A percentile compares a stretch with the other conserved stretches of the same genome.
phyloP scores from a whole-genome alignment of 30 jellyfish, hydroid and myxozoan species.

The Pseudorhiza aurosa region DNA sequence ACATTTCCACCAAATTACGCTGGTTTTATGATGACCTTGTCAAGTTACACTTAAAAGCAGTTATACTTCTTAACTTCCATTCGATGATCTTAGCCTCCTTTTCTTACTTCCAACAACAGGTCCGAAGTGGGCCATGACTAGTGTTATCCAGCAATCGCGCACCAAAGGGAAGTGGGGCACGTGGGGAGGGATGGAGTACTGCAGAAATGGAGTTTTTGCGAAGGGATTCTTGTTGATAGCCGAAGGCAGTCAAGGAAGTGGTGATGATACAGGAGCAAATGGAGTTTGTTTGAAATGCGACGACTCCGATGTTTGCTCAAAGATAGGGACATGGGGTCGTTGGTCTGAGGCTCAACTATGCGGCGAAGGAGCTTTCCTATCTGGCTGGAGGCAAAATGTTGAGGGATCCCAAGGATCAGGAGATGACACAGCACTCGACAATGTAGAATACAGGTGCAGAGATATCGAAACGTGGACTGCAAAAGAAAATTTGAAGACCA shows the following conservation, averaged over 20 bases:
- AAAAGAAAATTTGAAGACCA: conserved; percentile 1
- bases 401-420: neutral
- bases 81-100: no score
- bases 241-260: neutral
- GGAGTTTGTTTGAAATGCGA: conserved; percentile 43
- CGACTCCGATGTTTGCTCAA: conserved; percentile 30
- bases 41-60: no score
- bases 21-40: no score
- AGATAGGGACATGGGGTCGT: conserved; percentile 54
- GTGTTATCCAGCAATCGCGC: neutral
- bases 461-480: neutral
- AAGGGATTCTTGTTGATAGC: conserved; percentile 20
- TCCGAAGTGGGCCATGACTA: conserved; percentile 1
- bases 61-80: no score
- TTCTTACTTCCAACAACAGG: no score
- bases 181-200: conserved; percentile 45
- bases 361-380: conserved; percentile 24
- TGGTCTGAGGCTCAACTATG: conserved; percentile 40
- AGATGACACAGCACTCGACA: conserved; percentile 43
- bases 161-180: conserved; percentile 40
- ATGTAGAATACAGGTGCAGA: conserved; percentile 44
- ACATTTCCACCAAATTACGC: no score
- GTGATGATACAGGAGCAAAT: conserved; percentile 44
- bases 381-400: conserved; percentile 69
- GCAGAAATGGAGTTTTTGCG: conserved; percentile 35